phyloP scores from a whole-genome alignment of 2,888 invertebrate genomes.

The Ctenicera cuprea region DNA sequence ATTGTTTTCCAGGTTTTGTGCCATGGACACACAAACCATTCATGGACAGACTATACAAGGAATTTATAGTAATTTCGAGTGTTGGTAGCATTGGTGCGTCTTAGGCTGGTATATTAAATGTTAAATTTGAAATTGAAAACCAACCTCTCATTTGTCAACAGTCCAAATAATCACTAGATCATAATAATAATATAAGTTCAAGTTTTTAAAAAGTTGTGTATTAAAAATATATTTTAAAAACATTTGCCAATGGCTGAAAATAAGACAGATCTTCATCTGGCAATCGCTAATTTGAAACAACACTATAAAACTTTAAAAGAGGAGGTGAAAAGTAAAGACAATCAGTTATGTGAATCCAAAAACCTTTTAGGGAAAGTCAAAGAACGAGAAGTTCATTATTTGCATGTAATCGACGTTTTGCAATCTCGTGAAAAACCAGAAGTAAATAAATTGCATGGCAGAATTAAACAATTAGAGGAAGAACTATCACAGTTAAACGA shows the following conservation, averaged over 20 bases:
- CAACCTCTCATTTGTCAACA: too few relatives aligned
- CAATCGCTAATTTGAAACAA: neutral
- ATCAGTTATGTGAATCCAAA: constrained; percentile 60
- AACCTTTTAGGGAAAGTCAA: constrained; percentile 58
- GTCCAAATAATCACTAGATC: too few relatives aligned
- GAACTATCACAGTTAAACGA: neutral
- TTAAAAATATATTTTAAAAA: too few relatives aligned
- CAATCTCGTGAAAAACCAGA: constrained; percentile 41
- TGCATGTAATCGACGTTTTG: constrained; percentile 53
- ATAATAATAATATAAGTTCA: too few relatives aligned
- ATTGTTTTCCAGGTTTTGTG: too few relatives aligned
- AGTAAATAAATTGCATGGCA: constrained; percentile 47
- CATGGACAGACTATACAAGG: too few relatives aligned
- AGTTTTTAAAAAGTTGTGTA: too few relatives aligned
- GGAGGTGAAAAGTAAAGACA: constrained; percentile 60
- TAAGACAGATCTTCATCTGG: neutral
- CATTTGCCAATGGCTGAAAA: neutral
- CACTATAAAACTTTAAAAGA: constrained; percentile 19
- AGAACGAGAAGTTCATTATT: constrained; percentile 59
- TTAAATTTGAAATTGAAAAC: too few relatives aligned
- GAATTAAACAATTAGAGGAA: constrained; percentile 46
- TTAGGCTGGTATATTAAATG: too few relatives aligned
- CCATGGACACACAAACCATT: too few relatives aligned
- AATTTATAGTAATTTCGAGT: too few relatives aligned
- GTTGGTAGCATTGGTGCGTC: too few relatives aligned